Conservation (phyloP, 2,888 invertebrate genomes). For the Himalopsyche kuldschensis region DNA sequence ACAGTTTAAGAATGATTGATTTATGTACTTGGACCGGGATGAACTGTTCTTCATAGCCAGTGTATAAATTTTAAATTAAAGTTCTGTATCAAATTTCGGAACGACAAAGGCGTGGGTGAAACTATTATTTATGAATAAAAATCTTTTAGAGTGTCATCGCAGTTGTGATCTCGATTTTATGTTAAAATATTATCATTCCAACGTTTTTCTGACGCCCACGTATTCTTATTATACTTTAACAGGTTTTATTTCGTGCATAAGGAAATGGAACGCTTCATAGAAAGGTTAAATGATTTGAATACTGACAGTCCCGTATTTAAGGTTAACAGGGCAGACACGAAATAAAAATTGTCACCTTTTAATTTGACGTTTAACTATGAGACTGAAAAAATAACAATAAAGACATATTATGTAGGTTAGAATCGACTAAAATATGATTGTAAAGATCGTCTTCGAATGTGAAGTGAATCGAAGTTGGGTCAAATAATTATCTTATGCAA, state of each 20-base stretch:
- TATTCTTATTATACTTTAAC: not conserved
- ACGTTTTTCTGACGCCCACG: not conserved
- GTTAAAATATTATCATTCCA: not conserved
- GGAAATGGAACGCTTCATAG: not conserved
- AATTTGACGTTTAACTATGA: no score
- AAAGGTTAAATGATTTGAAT: not conserved
- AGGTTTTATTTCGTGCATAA: not conserved
- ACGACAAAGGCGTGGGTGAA: not conserved
- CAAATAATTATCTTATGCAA: no score
- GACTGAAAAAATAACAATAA: no score
- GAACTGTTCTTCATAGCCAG: not conserved
- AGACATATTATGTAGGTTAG: no score
- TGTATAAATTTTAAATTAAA: not conserved
- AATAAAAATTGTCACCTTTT: no score
- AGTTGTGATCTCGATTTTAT: conserved; percentile 1
- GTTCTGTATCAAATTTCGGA: not conserved
- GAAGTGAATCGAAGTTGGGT: no score
- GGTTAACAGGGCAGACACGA: no score
- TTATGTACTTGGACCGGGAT: not conserved
- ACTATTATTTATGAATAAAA: not conserved
- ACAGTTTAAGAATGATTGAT: not conserved
- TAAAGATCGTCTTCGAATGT: no score
- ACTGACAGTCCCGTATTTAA: no score
- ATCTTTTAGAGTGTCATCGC: not conserved
- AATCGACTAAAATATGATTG: no score